Evolutionary conservation across 30 jellyfish, hydroid and myxozoan genomes (phyloP), one percentile per base, ranked within the genome.

Genomic region (Chironex yamaguchii): DNA sequence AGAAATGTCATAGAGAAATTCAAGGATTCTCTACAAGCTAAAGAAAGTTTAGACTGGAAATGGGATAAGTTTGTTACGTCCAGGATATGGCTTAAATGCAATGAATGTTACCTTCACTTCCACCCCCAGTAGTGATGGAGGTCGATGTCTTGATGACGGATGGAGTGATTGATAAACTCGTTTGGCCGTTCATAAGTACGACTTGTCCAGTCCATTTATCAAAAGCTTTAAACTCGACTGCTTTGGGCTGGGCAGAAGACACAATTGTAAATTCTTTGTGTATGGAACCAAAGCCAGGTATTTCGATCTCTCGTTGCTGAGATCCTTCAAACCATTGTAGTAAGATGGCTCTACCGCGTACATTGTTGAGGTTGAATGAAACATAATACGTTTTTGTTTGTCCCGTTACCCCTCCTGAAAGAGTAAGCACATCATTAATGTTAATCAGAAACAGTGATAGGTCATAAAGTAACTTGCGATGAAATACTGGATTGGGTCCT

Each of bases 251-350:
- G 63, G 36, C 32, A 49, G 52, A 50, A 4, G 96, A 66, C 2
- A 91, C 42, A 32, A 65, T 71, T 2, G 79, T 64, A 49, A 88
- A 36, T 27, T 79, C 89, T 22, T 68, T 88, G 25, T 42, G 36
- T 70, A 79, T 88, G 6, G 30, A 54, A 35, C 66, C 85, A 6
- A 86, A 89, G 0, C 88, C 89, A n/a, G 70, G 26, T 0, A 79
- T 88, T 17, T 76, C 96, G 24, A 88, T 51, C 68, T 77, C 85
- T 24, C 67, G 81, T 23, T 88, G 79, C 22, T 88, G 89, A 30
- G 62, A 81, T 6, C 87, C 85, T 24, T 82, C 96, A 50, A 49
- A 67, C 30, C 35, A 77, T 14, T 87, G 64, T 20, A 86, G 11
- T 0, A 82, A 68, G 24, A 63, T 79, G n/a, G 79, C 85, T 6